These are phyloP conservation scores for Typhlomys cinereus DNA, from an alignment of 2,113 vertebrate genomes.

Conservation along the genomic window DNA sequence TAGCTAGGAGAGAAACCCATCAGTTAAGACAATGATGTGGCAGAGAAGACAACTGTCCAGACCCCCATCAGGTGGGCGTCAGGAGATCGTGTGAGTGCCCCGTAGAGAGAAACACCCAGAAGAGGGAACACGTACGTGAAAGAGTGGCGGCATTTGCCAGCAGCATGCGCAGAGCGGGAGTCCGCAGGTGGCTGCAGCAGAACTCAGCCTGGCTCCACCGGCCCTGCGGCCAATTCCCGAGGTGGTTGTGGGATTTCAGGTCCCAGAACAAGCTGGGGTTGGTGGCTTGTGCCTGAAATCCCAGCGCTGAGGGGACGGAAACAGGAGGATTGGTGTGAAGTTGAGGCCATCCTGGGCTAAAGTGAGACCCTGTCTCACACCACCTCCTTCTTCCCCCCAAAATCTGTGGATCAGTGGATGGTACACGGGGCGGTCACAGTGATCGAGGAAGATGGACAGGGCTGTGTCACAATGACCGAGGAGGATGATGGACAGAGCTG, in stretches of 20 bases:
- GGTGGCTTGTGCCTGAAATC: not conserved
- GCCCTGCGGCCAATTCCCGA: no score
- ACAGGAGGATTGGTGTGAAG: not conserved
- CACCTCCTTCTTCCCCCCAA: no score
- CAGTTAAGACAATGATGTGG: not conserved
- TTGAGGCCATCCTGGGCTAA: not conserved
- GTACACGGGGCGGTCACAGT: no score
- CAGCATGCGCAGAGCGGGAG: not conserved
- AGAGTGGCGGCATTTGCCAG: not conserved
- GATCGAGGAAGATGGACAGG: no score
- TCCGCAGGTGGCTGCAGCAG: not conserved
- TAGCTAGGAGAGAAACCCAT: slow-evolving; percentile 28
- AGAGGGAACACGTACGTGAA: not conserved
- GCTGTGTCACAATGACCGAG: no score
- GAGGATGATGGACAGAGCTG: no score
- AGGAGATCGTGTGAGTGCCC: not conserved
- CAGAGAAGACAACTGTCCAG: not conserved
- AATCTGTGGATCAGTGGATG: no score
- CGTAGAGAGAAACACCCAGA: not conserved
- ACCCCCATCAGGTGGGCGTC: slow-evolving; percentile 12
- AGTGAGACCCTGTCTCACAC: not conserved
- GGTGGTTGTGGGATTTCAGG: not conserved
- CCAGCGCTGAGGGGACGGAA: not conserved
- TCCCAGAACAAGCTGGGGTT: not conserved
- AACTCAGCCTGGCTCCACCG: no score